phyloP scores from a whole-genome alignment of 1,140 invertebrate genomes.

The Ganaspis sp. region DNA sequence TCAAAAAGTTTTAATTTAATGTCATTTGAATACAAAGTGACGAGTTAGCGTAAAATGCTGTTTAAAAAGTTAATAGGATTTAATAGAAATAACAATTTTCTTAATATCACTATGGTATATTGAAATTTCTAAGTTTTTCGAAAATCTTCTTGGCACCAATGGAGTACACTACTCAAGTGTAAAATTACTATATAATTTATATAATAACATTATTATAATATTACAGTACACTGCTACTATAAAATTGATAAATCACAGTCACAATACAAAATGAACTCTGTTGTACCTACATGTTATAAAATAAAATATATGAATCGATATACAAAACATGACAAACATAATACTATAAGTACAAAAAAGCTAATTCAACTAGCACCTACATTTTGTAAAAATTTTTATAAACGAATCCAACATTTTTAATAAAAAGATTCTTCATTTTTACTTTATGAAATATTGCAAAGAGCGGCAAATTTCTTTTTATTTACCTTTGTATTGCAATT shows the following conservation, averaged over 20 bases:
- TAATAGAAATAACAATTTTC: background rate
- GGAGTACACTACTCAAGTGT: background rate
- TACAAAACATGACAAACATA: conserved; percentile 8
- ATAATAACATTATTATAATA: background rate
- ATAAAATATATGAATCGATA: conserved; percentile 4
- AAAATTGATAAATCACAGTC: conserved; percentile 28
- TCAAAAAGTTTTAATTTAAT: no score
- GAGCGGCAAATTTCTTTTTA: no score
- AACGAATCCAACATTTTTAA: background rate
- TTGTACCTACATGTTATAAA: background rate
- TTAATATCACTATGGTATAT: background rate
- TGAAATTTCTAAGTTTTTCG: background rate
- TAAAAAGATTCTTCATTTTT: no score
- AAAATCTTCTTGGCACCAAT: conserved; percentile 19
- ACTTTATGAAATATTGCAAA: no score
- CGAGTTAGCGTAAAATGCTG: background rate
- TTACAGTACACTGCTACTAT: background rate
- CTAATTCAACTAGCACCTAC: background rate
- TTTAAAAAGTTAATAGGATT: background rate
- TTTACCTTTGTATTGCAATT: no score
- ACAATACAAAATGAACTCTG: background rate
- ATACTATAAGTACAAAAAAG: conserved; percentile 13
- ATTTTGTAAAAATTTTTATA: background rate
- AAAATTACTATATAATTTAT: background rate
- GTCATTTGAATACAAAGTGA: no score